phyloP scores from a whole-genome alignment of 92 coral and sea anemone genomes.

The Epizoanthus illoricatus region DNA sequence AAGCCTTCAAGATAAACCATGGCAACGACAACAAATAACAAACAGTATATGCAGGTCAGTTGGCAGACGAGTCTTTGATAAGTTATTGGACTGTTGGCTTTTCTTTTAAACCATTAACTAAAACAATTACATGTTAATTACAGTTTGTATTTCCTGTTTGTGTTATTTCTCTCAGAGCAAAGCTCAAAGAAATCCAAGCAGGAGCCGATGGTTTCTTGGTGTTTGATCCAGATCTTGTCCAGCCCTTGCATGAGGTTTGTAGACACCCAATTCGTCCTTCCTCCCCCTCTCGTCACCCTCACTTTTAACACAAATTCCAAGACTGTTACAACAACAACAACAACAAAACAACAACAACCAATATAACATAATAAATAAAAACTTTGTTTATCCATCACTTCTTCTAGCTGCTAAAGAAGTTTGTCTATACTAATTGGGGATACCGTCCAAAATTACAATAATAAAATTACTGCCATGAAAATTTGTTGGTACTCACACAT shows the following conservation, averaged over 20 bases:
- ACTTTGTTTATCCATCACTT: too few relatives aligned
- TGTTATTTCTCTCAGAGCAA: conserved; percentile 50
- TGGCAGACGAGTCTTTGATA: neutral
- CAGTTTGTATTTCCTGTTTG: too few relatives aligned
- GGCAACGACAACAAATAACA: conserved; percentile 52
- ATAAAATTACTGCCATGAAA: too few relatives aligned
- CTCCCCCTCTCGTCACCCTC: neutral
- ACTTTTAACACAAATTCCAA: neutral
- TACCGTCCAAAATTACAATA: too few relatives aligned
- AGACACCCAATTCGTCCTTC: too few relatives aligned
- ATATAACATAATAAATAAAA: too few relatives aligned
- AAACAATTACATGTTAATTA: neutral
- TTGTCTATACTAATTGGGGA: too few relatives aligned
- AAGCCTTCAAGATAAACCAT: conserved; percentile 42
- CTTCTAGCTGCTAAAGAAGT: too few relatives aligned
- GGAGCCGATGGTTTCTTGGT: conserved; percentile 81
- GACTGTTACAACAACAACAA: too few relatives aligned
- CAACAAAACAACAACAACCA: too few relatives aligned
- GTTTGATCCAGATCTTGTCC: conserved; percentile 74
- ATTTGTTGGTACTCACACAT: too few relatives aligned
- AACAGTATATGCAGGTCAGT: conserved; percentile 64
- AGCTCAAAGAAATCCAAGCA: conserved; percentile 68
- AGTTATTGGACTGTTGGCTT: neutral
- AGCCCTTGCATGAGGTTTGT: conserved; percentile 58
- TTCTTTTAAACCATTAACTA: neutral